Conservation (phyloP, 37 sponge, comb jelly and placozoan genomes). For the Aphrocallistes beatrix region DNA sequence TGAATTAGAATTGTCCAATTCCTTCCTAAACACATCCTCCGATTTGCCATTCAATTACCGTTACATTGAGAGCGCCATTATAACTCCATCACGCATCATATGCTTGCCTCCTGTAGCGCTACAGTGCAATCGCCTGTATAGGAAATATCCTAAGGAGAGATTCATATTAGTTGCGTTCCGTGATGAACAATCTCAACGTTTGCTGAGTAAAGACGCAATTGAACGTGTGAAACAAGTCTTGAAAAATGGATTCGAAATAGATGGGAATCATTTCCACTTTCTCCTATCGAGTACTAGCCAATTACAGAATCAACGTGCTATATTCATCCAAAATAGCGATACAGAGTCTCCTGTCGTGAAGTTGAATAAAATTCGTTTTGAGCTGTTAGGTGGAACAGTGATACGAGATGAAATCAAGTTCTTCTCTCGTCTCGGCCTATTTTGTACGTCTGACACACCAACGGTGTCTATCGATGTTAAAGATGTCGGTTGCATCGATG, state of each 20-base stretch:
- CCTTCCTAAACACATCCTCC: background rate
- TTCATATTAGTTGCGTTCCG: background rate
- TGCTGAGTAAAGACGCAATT: background rate
- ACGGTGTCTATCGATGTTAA: background rate
- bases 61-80: background rate
- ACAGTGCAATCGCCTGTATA: background rate
- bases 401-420: background rate
- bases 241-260: background rate
- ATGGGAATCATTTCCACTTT: background rate
- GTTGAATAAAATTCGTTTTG: background rate
- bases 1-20: background rate
- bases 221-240: background rate
- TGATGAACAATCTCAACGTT: background rate
- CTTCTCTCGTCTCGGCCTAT: background rate
- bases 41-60: background rate
- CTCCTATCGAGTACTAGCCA: background rate
- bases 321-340: background rate
- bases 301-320: background rate
- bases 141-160: background rate
- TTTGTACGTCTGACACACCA: background rate
- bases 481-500: background rate
- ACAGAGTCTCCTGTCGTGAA: background rate
- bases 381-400: background rate
- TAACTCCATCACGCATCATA: background rate
- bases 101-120: background rate